Percentiles rank a stretch among this genome's conserved stretches.
Evolutionary conservation across 2,888 invertebrate genomes (phyloP).

Genomic region (Amiota mariae): DNA sequence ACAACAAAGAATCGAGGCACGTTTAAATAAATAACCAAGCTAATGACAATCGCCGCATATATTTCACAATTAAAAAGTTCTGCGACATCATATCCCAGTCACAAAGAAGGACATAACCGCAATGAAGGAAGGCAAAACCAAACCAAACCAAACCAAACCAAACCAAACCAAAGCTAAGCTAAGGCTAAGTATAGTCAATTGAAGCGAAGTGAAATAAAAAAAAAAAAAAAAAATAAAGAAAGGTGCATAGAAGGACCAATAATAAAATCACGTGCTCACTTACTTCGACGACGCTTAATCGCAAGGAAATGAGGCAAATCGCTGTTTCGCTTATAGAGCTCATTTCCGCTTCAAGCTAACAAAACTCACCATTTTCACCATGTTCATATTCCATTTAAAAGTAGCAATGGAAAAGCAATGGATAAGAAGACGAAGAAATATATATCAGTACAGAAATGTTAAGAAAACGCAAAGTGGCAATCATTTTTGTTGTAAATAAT

Average conservation of each 20-base stretch:
- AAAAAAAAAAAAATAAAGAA: no score
- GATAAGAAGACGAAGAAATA: no score
- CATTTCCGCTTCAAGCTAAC: slow-evolving; percentile 25
- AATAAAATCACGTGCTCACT: slow-evolving; percentile 30
- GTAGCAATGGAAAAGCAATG: background rate
- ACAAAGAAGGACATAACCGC: background rate
- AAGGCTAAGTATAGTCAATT: no score
- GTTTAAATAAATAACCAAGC: slow-evolving; percentile 21
- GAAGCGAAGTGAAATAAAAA: no score
- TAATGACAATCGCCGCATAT: slow-evolving; percentile 24
- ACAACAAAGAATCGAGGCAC: background rate
- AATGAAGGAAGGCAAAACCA: background rate
- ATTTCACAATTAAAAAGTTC: slow-evolving; percentile 25
- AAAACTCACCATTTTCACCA: background rate
- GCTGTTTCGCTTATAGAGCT: slow-evolving; percentile 31
- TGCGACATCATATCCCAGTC: background rate
- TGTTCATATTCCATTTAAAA: background rate
- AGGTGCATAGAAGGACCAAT: background rate
- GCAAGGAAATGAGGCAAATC: slow-evolving; percentile 31
- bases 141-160: no score
- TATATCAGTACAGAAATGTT: background rate
- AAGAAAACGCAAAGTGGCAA: background rate
- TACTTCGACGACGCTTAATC: slow-evolving; percentile 24
- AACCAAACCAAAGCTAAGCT: no score
- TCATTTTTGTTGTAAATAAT: slow-evolving; percentile 24